Conservation (phyloP, 2,113 vertebrate species). For the Oostethus manadensis region DNA sequence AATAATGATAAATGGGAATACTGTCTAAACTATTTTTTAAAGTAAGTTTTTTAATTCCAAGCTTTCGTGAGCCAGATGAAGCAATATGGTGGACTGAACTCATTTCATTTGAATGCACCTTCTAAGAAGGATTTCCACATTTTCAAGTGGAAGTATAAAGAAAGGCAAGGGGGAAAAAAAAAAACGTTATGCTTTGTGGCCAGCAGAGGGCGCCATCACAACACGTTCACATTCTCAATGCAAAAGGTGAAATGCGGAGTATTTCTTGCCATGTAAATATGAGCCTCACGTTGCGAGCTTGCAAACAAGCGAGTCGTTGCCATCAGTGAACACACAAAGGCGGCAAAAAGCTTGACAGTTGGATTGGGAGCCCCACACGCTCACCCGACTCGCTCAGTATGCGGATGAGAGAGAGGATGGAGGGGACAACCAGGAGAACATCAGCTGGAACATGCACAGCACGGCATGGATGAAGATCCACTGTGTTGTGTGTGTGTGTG, state of each 20-base stretch:
- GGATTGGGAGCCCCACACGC: neutral
- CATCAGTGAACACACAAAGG: conserved; percentile 36
- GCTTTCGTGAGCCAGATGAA: too few relatives aligned
- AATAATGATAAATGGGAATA: too few relatives aligned
- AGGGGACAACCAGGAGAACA: conserved; percentile 13
- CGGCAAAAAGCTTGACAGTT: conserved; percentile 42
- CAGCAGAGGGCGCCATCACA: conserved; percentile 39
- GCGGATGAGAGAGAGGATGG: conserved; percentile 27
- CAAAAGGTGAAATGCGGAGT: conserved; percentile 48
- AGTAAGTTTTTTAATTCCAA: too few relatives aligned
- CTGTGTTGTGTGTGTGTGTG: neutral
- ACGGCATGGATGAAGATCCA: conserved; percentile 10
- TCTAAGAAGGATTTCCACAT: too few relatives aligned
- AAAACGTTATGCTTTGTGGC: neutral
- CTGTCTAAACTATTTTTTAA: too few relatives aligned
- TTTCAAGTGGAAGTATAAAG: too few relatives aligned
- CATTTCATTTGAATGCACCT: too few relatives aligned
- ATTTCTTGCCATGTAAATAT: conserved; percentile 65
- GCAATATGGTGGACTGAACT: too few relatives aligned
- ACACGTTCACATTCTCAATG: neutral
- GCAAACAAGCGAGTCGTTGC: conserved; percentile 45
- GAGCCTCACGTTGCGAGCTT: conserved; percentile 53
- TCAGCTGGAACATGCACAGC: conserved; percentile 46
- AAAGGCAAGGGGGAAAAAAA: too few relatives aligned
- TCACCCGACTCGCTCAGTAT: neutral